Evolutionary conservation across 1,140 invertebrate genomes (phyloP), one percentile per base, ranked within the genome.

Genomic region (Macrobrachium nipponense): DNA sequence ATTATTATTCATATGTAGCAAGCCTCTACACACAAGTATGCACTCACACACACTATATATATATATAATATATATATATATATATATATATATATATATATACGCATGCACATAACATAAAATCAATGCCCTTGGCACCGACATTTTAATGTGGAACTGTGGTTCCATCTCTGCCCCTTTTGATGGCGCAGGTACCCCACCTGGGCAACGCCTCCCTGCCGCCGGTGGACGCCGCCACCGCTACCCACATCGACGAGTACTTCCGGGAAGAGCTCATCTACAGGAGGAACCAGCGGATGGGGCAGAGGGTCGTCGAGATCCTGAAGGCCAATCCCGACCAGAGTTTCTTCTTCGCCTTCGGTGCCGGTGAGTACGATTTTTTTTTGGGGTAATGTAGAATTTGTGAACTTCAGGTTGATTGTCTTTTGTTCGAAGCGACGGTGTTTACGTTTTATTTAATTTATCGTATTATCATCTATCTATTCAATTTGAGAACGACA

Each of bases 281-380:
- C 85, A 92, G 92, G 88, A 89, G 93, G 51, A 93, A 93, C 90
- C 88, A 90, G 83, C 88, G 92, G 78, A 93, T 93, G 93, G 92
- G 91, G 10, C 88, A 91, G 60, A 89, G 92, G 70, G 92, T 93
- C 5, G 89, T 90, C 8, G 89, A 91, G 79, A 89, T 93, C 43
- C 90, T 93, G 7, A 87, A 90, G 58, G 87, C 90, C 43, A 89
- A 93, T 89, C 92, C 93, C 0, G 87, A 91, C n/a, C 90, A 92
- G 87, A 93, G 91, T 82, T 93, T 93, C 89, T 93, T 93, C 90
- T 93, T 93, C 89, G 93, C 93, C 66, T 93, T 93, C 89, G 93
- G 93, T 82, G 93, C 93, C 88, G 93, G 93, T 93, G 87, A 90
- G 89, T 44, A n/a, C 17, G 27, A 36, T n/a, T n/a, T n/a, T n/a